Evolutionary conservation across 2,797 vertebrate species (phyloP).

Genomic region (Xenops minutus): DNA sequence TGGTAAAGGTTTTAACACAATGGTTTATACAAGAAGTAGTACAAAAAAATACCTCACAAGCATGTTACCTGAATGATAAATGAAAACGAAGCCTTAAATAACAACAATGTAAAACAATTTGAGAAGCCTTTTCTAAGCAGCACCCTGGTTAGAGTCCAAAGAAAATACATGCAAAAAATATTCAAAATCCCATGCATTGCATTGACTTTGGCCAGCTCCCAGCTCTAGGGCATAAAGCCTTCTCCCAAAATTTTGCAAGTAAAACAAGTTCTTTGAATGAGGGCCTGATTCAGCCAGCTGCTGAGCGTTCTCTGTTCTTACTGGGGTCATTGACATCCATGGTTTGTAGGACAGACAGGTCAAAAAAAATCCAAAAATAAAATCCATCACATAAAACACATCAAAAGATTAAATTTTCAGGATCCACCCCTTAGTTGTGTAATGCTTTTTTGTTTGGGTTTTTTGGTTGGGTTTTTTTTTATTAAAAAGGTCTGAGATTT

Average conservation of each 20-base stretch:
- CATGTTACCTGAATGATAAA: conserved; percentile 51
- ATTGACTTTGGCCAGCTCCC: conserved; percentile 63
- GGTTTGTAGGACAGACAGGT: neutral
- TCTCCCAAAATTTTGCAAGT: conserved; percentile 48
- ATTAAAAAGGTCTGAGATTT: neutral
- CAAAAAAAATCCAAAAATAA: neutral
- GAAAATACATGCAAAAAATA: conserved; percentile 67
- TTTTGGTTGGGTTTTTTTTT: neutral
- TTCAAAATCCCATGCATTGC: conserved; percentile 56
- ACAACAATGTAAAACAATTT: conserved; percentile 62
- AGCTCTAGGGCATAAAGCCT: conserved; percentile 39
- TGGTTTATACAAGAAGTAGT: neutral
- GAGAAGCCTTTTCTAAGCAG: conserved; percentile 54
- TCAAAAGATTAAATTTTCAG: neutral
- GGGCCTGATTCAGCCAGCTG: neutral
- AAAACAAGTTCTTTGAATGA: conserved; percentile 53
- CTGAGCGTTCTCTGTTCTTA: neutral
- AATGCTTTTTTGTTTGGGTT: neutral
- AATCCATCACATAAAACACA: neutral
- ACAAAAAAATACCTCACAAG: neutral
- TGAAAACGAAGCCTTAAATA: conserved; percentile 42
- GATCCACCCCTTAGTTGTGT: neutral
- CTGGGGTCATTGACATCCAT: neutral
- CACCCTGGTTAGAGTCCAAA: conserved; percentile 58
- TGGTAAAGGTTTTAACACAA: neutral